These are phyloP conservation scores for Chiridota heheva DNA, from an alignment of 35 echinoderm and acorn worm species.

Conservation along the genomic window DNA sequence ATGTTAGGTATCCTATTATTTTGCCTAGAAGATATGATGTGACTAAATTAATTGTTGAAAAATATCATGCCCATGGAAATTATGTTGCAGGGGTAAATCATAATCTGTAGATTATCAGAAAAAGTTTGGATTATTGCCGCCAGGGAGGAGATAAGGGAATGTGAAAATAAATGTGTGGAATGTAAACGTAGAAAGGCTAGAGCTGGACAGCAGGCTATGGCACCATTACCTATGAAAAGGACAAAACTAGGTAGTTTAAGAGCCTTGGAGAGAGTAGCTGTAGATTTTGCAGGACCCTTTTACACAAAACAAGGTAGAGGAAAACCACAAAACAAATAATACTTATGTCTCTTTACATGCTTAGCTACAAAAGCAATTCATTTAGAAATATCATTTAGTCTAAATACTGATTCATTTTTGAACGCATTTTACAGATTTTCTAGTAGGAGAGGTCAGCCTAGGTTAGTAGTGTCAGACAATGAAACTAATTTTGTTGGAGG, in stretches of 20 bases:
- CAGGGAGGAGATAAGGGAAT: conserved; percentile 50
- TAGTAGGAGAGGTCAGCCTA: conserved; percentile 42
- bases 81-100: conserved; percentile 35
- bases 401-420: conserved; percentile 65
- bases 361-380: conserved; percentile 61
- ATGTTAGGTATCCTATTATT: conserved; percentile 38
- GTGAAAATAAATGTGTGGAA: conserved; percentile 30
- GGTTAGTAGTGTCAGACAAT: conserved; percentile 55
- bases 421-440: conserved; percentile 62
- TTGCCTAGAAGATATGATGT: conserved; percentile 36
- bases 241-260: not conserved
- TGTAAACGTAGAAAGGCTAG: conserved; percentile 40
- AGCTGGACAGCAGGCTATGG: conserved; percentile 19
- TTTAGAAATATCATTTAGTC: conserved; percentile 51
- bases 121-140: conserved; percentile 41
- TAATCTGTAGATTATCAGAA: conserved; percentile 16
- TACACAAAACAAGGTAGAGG: conserved; percentile 52
- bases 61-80: conserved; percentile 48
- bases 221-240: conserved; percentile 21
- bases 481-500: conserved; percentile 71
- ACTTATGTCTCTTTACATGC: conserved; percentile 68
- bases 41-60: conserved; percentile 48
- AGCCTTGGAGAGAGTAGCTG: conserved; percentile 34
- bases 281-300: conserved; percentile 69
- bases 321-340: conserved; percentile 11